phyloP scores from a whole-genome alignment of 2,113 vertebrate genomes.

The Rhombomys opimus region DNA sequence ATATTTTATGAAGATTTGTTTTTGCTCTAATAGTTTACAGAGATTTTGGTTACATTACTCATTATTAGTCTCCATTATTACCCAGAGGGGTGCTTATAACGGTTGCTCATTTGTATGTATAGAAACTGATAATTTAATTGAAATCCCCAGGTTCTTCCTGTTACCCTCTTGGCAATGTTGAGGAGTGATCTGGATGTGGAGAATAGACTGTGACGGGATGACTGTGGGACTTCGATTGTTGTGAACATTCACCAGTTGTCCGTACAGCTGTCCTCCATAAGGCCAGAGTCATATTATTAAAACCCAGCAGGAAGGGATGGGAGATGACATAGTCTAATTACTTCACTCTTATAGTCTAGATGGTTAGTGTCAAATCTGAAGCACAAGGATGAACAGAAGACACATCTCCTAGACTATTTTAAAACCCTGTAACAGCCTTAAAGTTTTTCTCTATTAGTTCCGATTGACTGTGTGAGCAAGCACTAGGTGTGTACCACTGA shows the following conservation, averaged over 20 bases:
- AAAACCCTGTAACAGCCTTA: background rate
- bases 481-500: background rate
- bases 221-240: background rate
- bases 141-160: background rate
- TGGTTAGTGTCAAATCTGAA: background rate
- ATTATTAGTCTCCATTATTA: background rate
- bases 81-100: background rate
- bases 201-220: background rate
- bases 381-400: background rate
- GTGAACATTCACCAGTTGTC: background rate
- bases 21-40: constrained; percentile 14
- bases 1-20: background rate
- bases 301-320: background rate
- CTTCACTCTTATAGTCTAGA: background rate
- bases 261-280: background rate
- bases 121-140: background rate
- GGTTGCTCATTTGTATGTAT: background rate
- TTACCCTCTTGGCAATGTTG: background rate
- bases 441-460: background rate
- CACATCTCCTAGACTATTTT: background rate
- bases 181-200: background rate
- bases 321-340: background rate
- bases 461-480: background rate
- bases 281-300: background rate
- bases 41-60: background rate